Base-by-base conservation (phyloP, 2,888 invertebrate genomes). In the Quadroppia sp. region DNA sequence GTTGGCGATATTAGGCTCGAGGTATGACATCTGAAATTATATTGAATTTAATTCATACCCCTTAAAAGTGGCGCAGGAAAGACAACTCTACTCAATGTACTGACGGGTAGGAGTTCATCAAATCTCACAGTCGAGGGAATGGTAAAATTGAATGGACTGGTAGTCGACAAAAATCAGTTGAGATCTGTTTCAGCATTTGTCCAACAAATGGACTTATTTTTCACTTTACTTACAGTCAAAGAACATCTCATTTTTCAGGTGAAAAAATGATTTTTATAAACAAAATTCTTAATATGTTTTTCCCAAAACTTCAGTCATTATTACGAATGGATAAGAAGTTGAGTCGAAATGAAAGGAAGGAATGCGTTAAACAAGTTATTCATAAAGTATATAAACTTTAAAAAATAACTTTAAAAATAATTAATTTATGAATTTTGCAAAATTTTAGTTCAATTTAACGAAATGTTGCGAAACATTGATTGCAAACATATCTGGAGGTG, bases 401-500 rank as follows among this genome's bases (percentile, higher is more conserved):
- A 36, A 36, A 36, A 36, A 36, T 7, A 36, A 36, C 36, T 36
- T 36, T 36, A 36, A 36, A 36, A n/a, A n/a, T n/a, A n/a, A n/a
- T n/a, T n/a, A n/a, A n/a, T n/a, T n/a, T n/a, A 4, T 36, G 9
- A 36, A 7, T 36, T 36, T 36, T 7, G 9, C 36, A 7, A 4
- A 36, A 36, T 36, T 36, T 36, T 36, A 36, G 36, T 36, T 36
- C 9, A 36, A 36, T 36, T 36, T 36, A 36, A 36, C 36, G 9
- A 36, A 36, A 36, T 7, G 36, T 36, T 9, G 36, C 9, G 9
- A 36, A 36, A 36, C 36, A 36, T 7, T 4, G 4, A 36, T 36
- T 36, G 36, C 36, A 36, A 36, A 36, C 36, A 89, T 97, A 75
- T 96, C 95, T 0, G 98, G 98, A 0, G 98, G 99, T 0, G 98